Evolutionary conservation across 1,140 invertebrate species (phyloP).

Genomic region (Diorhabda carinulata): DNA sequence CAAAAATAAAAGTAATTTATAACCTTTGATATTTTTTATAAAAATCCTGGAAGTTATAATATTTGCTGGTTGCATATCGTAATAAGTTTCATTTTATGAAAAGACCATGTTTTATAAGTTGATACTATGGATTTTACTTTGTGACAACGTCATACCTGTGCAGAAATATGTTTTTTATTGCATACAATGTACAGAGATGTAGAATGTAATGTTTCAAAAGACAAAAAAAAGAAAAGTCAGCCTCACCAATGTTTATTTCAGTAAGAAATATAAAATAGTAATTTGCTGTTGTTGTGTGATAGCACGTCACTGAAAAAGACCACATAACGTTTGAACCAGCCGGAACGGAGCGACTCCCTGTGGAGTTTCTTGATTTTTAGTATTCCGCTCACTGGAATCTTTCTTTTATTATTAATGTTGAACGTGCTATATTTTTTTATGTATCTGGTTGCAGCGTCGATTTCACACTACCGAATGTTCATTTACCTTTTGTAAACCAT

Average conservation of each 20-base stretch:
- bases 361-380: constrained; percentile 1
- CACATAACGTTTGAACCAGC: not conserved
- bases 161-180: not conserved
- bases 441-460: not conserved
- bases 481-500: not conserved
- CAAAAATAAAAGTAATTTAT: too few relatives aligned
- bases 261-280: constrained; percentile 3
- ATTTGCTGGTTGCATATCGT: too few relatives aligned
- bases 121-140: too few relatives aligned
- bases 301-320: not conserved
- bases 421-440: not conserved
- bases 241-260: not conserved
- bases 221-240: not conserved
- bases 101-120: too few relatives aligned
- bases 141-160: too few relatives aligned
- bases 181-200: not conserved
- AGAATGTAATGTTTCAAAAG: not conserved
- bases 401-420: constrained; percentile 1
- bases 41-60: too few relatives aligned
- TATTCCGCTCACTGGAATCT: constrained; percentile 2
- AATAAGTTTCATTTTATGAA: too few relatives aligned
- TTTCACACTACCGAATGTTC: not conserved
- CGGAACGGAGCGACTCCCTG: not conserved
- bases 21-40: too few relatives aligned
- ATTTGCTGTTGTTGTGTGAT: constrained; percentile 2